A percentile compares a stretch with the other conserved stretches of the same genome.
These are phyloP conservation scores for Lepidocolaptes lacrymiger DNA, from an alignment of 2,797 vertebrate genomes.

Conservation along the genomic window DNA sequence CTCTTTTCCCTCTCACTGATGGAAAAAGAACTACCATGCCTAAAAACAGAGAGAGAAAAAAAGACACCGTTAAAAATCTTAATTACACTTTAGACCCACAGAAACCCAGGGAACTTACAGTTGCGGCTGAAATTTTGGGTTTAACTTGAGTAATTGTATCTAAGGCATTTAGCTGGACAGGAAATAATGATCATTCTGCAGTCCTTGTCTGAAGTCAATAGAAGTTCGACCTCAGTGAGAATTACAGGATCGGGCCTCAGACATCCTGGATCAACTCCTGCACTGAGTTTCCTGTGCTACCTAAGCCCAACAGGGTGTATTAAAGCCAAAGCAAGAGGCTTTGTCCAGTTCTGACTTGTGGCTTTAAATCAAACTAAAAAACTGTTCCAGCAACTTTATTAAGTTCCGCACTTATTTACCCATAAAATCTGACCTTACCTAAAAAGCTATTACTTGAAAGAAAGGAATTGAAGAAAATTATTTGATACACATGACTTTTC, in stretches of 20 bases:
- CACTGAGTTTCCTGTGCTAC: neutral
- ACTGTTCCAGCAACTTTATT: neutral
- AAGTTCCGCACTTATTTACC: neutral
- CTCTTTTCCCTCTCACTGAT: neutral
- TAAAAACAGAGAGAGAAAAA: neutral
- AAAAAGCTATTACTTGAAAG: neutral
- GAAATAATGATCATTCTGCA: neutral
- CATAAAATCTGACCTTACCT: neutral
- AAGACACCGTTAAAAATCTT: neutral
- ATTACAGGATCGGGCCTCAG: neutral
- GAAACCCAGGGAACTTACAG: neutral
- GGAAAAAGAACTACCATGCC: neutral
- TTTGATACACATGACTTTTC: neutral
- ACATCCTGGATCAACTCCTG: neutral
- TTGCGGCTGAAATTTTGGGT: neutral
- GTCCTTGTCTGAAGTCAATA: neutral
- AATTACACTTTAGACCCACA: neutral
- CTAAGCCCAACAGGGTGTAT: neutral
- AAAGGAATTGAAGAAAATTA: neutral
- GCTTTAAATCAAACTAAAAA: constrained; percentile 22
- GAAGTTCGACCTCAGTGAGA: neutral
- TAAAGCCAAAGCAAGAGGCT: constrained; percentile 35
- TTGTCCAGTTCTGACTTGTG: neutral
- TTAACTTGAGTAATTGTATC: neutral
- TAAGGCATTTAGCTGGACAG: neutral